Base-by-base conservation (phyloP, 2,797 vertebrate genomes). In the Lepus townsendii region DNA sequence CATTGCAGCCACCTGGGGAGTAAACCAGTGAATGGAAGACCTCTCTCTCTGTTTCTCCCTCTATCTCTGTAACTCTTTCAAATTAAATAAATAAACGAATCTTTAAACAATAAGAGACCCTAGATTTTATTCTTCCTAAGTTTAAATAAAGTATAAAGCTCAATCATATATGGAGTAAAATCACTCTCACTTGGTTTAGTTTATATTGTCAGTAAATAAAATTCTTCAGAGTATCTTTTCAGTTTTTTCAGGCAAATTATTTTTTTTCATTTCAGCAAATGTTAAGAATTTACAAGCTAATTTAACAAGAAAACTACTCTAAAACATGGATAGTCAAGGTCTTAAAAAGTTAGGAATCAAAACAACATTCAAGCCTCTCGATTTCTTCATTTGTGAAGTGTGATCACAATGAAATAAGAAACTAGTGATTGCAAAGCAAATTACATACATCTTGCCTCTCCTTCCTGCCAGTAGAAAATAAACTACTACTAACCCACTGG, bases 241-340 rank as follows among this genome's bases (percentile, higher is more conserved):
- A 8, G 3, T 88, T 92, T 96, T 91, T 57, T 87, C 62, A 96
- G 92, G 66, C 60, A 90, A 83, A 54, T 92, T 83, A 84, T 35
- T 83, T 92, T 93, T 76, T 52, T 93, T 47, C 26, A 32, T 76
- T 93, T 95, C 10, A 69, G 68, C 11, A 96, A 95, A 65, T 32
- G n/a, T 22, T 94, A 30, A 79, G n/a, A 94, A 89, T 77, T 85
- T 50, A 71, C 47, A 94, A 94, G 54, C 68, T 95, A 83, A 73
- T 54, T 3, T 80, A 27, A 7, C 17, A 82, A 87, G 50, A 83
- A 86, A 95, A 78, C 54, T 90, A 91, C 63, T 87, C 50, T 82
- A 66, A 75, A 93, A 93, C 63, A 92, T 6, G 26, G 38, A 57
- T 83, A 93, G 19, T 47, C 50, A 94, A 50, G 22, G 8, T 65